These are phyloP conservation scores for Portevinia maculata DNA, from an alignment of 2,888 invertebrate genomes.

Conservation along the genomic window DNA sequence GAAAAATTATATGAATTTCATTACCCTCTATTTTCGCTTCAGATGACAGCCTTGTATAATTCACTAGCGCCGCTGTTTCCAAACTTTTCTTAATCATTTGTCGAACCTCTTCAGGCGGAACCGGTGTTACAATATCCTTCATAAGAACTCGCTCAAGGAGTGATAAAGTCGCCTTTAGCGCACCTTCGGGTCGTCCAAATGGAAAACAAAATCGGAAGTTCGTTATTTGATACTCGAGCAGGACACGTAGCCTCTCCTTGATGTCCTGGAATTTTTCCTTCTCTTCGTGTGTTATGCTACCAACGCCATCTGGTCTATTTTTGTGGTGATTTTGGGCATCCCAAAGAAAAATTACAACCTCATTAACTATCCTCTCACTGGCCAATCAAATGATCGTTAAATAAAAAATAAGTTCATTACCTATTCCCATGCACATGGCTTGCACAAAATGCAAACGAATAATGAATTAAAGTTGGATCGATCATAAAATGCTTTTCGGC, in stretches of 20 bases:
- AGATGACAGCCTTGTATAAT: slow-evolving; percentile 97
- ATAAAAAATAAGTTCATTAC: slow-evolving; percentile 83
- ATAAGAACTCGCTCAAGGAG: slow-evolving; percentile 97
- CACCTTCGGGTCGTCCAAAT: slow-evolving; percentile 99
- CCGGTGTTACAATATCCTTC: slow-evolving; percentile 99
- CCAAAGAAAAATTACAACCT: slow-evolving; percentile 18
- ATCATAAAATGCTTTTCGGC: slow-evolving; percentile 97
- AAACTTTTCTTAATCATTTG: slow-evolving; percentile 98
- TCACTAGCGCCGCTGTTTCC: slow-evolving; percentile 98
- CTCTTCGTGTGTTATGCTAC: slow-evolving; percentile 98
- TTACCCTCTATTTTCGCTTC: slow-evolving; percentile 98
- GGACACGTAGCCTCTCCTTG: slow-evolving; percentile 95
- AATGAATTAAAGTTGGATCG: slow-evolving; percentile 99
- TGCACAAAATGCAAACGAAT: slow-evolving; percentile 99
- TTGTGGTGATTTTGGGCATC: not conserved
- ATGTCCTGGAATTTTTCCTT: slow-evolving; percentile 99
- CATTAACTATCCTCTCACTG: not conserved
- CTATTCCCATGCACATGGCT: slow-evolving; percentile 99
- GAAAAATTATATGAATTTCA: not conserved
- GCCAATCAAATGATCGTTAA: not conserved
- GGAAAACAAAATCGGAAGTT: slow-evolving; percentile 99
- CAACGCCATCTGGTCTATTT: slow-evolving; percentile 97
- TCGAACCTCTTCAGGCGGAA: slow-evolving; percentile 97
- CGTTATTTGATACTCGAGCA: slow-evolving; percentile 98
- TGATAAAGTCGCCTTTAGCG: slow-evolving; percentile 97